Conservation (phyloP, 2,888 invertebrate species). For the Platypus cylindrus region DNA sequence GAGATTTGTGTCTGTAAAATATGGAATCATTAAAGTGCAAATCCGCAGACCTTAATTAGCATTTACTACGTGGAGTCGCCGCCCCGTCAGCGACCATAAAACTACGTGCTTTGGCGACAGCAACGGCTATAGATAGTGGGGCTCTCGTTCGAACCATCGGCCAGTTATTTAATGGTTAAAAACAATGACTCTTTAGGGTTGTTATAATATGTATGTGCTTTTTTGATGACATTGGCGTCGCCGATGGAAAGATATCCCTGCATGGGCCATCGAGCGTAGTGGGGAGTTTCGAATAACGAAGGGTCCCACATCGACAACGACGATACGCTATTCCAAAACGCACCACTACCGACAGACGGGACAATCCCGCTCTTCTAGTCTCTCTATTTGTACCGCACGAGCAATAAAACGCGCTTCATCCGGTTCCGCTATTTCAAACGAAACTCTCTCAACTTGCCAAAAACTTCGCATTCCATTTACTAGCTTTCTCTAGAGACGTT, state of each 20-base stretch:
- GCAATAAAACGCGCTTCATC: slow-evolving; percentile 1
- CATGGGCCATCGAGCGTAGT: slow-evolving; percentile 26
- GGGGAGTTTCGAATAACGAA: slow-evolving; percentile 14
- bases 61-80: no score
- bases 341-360: slow-evolving; percentile 6
- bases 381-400: no score
- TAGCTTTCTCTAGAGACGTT: no score
- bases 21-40: no score
- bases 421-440: no score
- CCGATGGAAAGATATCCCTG: slow-evolving; percentile 28
- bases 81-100: no score
- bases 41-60: no score
- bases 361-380: slow-evolving; percentile 5
- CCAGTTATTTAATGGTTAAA: slow-evolving; percentile 4
- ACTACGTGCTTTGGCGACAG: no score
- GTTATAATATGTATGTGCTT: slow-evolving; percentile 6
- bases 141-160: background rate
- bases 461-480: no score
- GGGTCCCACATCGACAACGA: slow-evolving; percentile 22
- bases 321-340: slow-evolving; percentile 9
- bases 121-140: background rate
- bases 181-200: slow-evolving; percentile 4
- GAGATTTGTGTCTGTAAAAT: no score
- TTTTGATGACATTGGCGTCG: slow-evolving; percentile 16
- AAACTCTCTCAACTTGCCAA: no score